A percentile compares a stretch with the other conserved stretches of the same genome.
Conservation (phyloP, 2,113 vertebrate genomes). For the Manacus vitellinus region DNA sequence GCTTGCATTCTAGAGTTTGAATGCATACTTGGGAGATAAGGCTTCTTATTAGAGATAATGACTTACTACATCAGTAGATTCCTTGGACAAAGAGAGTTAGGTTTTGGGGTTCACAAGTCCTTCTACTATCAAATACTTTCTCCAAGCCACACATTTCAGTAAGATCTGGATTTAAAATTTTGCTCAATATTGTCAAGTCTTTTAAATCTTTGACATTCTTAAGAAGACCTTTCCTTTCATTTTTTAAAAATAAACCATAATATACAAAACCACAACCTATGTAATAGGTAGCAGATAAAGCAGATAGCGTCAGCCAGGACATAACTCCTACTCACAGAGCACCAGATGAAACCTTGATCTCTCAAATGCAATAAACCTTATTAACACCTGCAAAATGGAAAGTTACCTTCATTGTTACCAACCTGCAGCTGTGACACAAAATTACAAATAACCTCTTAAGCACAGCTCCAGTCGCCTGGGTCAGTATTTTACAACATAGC, state of each 20-base stretch:
- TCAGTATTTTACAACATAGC: background rate
- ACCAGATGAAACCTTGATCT: background rate
- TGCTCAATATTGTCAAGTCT: background rate
- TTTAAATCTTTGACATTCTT: background rate
- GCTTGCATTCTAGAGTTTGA: background rate
- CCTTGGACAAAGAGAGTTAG: background rate
- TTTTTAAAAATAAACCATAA: background rate
- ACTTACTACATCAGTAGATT: background rate
- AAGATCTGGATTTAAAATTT: background rate
- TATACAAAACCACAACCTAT: background rate
- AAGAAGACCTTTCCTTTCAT: background rate
- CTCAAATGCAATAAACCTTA: background rate
- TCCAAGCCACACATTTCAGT: background rate
- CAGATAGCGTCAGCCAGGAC: background rate
- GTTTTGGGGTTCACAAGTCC: background rate
- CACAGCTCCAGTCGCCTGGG: background rate
- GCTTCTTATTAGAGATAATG: background rate
- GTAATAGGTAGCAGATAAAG: background rate
- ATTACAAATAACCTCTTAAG: background rate
- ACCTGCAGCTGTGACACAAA: slow-evolving; percentile 4
- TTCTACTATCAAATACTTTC: background rate
- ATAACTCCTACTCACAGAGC: background rate
- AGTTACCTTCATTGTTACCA: background rate
- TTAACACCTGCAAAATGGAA: slow-evolving; percentile 19
- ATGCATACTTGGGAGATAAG: background rate